Conservation (phyloP, 2,797 vertebrate species). For the Meda fulgida region DNA sequence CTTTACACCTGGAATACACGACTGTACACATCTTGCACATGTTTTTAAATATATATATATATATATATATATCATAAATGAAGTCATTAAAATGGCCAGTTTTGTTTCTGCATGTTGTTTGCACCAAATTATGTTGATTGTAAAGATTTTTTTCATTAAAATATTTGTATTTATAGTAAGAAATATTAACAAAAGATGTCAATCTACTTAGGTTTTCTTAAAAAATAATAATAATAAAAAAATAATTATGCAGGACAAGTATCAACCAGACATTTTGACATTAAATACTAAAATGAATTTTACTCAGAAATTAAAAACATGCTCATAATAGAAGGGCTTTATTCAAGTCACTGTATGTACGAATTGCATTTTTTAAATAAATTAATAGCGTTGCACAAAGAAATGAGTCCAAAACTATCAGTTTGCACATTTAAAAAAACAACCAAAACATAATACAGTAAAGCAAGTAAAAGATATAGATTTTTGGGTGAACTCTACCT, state of each 20-base stretch:
- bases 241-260: background rate
- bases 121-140: background rate
- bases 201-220: background rate
- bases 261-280: background rate
- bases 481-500: background rate
- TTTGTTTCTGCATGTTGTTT: background rate
- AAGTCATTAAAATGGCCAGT: no score
- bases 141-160: no score
- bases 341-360: background rate
- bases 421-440: background rate
- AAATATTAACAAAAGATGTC: background rate
- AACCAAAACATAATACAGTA: background rate
- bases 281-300: background rate
- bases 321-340: background rate
- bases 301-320: background rate
- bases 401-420: background rate
- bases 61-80: no score
- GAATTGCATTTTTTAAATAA: background rate
- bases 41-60: no score
- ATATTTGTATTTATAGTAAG: background rate
- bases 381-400: background rate
- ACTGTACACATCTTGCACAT: background rate
- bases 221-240: no score
- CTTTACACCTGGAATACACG: background rate
- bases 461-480: background rate